Conservation (phyloP, 1,140 invertebrate species). For the Wiebesia pumilae region DNA sequence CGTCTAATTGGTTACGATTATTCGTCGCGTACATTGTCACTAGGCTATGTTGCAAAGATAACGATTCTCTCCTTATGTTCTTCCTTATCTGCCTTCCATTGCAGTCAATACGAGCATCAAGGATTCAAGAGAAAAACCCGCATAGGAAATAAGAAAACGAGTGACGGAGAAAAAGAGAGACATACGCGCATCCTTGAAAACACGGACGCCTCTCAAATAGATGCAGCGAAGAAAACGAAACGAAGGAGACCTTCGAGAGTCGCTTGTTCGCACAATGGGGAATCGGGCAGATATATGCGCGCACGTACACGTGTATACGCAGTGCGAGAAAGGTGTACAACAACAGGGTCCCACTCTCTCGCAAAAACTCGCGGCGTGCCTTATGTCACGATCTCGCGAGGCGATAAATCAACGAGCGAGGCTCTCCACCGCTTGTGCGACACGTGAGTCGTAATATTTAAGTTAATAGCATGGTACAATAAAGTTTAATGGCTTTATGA, state of each 20-base stretch:
- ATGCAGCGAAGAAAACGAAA: constrained; percentile 33
- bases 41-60: not conserved
- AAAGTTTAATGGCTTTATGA: constrained; percentile 72
- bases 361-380: constrained; percentile 49
- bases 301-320: not conserved
- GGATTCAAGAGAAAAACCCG: constrained; percentile 23
- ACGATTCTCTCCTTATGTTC: not conserved
- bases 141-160: constrained; percentile 19
- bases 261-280: constrained; percentile 21
- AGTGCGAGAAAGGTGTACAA: constrained; percentile 9
- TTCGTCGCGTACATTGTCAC: constrained; percentile 40
- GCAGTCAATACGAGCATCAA: not conserved
- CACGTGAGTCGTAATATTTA: constrained; percentile 72
- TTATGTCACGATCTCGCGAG: constrained; percentile 55
- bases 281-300: constrained; percentile 18
- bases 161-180: not conserved
- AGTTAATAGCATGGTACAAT: constrained; percentile 70
- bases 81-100: not conserved
- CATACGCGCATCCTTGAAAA: constrained; percentile 35
- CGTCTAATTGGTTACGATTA: constrained; percentile 34
- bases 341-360: constrained; percentile 12
- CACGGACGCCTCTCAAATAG: constrained; percentile 49
- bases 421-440: constrained; percentile 57
- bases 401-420: constrained; percentile 64
- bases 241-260: constrained; percentile 24